Evolutionary conservation across 2,113 vertebrate species (phyloP), one percentile per base, ranked within the genome.

Genomic region (Psilopogon haemacephalus): DNA sequence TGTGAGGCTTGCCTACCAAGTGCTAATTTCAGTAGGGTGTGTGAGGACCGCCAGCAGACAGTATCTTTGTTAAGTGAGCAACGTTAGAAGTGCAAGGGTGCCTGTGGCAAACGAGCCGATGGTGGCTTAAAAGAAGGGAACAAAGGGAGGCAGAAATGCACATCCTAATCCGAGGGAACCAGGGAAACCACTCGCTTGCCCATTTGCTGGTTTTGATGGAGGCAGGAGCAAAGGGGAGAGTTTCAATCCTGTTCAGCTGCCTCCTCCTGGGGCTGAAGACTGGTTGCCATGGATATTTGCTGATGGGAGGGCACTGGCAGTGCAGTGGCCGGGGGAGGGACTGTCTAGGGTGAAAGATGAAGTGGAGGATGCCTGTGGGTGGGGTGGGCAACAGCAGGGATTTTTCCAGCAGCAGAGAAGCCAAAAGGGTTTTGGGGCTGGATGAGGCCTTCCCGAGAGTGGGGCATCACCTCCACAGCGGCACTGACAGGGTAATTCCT

Each of bases 201-300:
- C 97, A 84, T 97, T 95, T 92, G 84, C 88, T 89, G 96, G 95
- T 95, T 91, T 94, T 32, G 32, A 40, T 6, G 97, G 98, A 98
- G 97, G 97, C 98, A 97, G 97, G 98, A 98, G 98, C 98, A 98
- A 98, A 98, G 98, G 97, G 97, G 97, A 98, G 98, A 96, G 97
- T 98, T 98, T 98, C 98, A 98, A 93, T 98, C 98, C 93, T 67
- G 70, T 97, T 98, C 95, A 81, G 96, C 98, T 97, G 97, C 98
- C 98, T 98, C 98, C 98, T 98, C 98, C 98, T 92, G 96, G 98
- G 97, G 98, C 98, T 98, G 98, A 98, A 98, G 98, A 97, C 97
- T 15, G 97, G 99, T 99, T 99, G 98, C 99, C 99, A 99, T 99
- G 99, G 98, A 98, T 99, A 99, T 99, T 96, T 98, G 98, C 98